These are phyloP conservation scores for Paratilapia polleni DNA, from an alignment of 2,113 vertebrate genomes.

Conservation along the genomic window DNA sequence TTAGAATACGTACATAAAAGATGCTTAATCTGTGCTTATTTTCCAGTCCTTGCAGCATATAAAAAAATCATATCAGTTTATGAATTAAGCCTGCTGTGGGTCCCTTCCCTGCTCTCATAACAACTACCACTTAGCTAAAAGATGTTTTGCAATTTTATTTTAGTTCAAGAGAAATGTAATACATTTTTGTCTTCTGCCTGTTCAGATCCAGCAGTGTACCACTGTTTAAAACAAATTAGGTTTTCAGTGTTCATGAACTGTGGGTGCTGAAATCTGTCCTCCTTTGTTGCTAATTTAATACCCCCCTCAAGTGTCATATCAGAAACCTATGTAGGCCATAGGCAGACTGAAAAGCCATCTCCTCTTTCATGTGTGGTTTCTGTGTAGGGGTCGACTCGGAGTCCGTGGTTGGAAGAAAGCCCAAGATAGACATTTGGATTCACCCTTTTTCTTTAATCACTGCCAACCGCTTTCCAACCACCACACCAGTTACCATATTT, in stretches of 20 bases:
- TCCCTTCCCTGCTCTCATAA: neutral
- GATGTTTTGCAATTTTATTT: neutral
- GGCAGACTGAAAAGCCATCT: neutral
- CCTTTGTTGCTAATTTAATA: neutral
- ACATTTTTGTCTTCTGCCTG: neutral
- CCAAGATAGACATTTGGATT: slow-evolving; percentile 2
- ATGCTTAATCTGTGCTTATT: neutral
- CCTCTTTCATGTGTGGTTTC: slow-evolving; percentile 55
- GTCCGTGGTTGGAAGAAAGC: slow-evolving; percentile 37
- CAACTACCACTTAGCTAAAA: neutral
- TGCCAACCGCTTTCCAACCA: slow-evolving; percentile 54
- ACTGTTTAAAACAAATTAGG: neutral
- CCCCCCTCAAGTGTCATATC: neutral
- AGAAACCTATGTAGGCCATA: slow-evolving; percentile 25
- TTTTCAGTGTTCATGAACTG: neutral
- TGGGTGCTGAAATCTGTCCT: neutral
- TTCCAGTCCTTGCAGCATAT: neutral
- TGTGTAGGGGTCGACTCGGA: slow-evolving; percentile 36
- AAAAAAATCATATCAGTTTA: neutral
- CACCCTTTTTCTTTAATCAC: slow-evolving; percentile 1
- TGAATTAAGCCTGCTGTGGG: neutral
- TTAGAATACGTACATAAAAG: neutral
- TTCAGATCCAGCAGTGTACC: neutral
- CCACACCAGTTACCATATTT: neutral
- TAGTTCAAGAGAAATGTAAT: neutral